Evolutionary conservation across 2,113 vertebrate genomes (phyloP).

Genomic region (Cynoglossus semilaevis): DNA sequence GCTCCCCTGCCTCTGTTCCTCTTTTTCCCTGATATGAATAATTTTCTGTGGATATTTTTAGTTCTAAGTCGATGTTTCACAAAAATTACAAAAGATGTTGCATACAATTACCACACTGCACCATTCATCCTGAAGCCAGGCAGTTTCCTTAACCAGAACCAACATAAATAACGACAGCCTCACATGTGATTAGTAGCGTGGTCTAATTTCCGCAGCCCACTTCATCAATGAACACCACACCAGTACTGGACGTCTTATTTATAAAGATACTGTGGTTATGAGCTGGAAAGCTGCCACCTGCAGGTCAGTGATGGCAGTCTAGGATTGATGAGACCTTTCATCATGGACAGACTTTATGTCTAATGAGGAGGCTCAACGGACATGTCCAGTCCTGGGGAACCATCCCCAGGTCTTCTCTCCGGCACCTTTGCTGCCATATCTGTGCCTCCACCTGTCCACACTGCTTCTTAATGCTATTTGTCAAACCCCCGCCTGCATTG

Average conservation of each 20-base stretch:
- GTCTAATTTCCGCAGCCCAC: slow-evolving; percentile 10
- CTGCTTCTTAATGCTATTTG: slow-evolving; percentile 61
- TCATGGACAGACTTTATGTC: slow-evolving; percentile 48
- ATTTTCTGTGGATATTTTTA: slow-evolving; percentile 30
- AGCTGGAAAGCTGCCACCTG: slow-evolving; percentile 11
- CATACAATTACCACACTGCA: slow-evolving; percentile 1
- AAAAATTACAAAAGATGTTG: slow-evolving; percentile 24
- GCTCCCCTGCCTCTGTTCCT: slow-evolving; percentile 33
- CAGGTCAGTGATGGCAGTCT: slow-evolving; percentile 22
- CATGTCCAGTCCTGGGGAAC: slow-evolving; percentile 58
- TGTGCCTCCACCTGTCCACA: slow-evolving; percentile 38
- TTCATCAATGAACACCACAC: slow-evolving; percentile 31
- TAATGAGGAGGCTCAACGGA: slow-evolving; percentile 68
- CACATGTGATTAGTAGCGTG: background rate
- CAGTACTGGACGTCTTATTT: slow-evolving; percentile 18
- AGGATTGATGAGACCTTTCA: slow-evolving; percentile 63
- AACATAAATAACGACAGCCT: slow-evolving; percentile 19
- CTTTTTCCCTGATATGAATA: slow-evolving; percentile 23
- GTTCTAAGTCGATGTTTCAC: slow-evolving; percentile 43
- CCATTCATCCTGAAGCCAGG: slow-evolving; percentile 11
- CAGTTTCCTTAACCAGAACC: slow-evolving; percentile 18
- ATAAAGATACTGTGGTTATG: slow-evolving; percentile 9
- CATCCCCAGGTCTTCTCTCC: slow-evolving; percentile 41
- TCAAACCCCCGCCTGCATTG: slow-evolving; percentile 64
- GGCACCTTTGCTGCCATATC: slow-evolving; percentile 38